A percentile compares a stretch with the other conserved stretches of the same genome.
phyloP scores from a whole-genome alignment of 2,797 vertebrate species.

The Sebastiscus albofasciatus region DNA sequence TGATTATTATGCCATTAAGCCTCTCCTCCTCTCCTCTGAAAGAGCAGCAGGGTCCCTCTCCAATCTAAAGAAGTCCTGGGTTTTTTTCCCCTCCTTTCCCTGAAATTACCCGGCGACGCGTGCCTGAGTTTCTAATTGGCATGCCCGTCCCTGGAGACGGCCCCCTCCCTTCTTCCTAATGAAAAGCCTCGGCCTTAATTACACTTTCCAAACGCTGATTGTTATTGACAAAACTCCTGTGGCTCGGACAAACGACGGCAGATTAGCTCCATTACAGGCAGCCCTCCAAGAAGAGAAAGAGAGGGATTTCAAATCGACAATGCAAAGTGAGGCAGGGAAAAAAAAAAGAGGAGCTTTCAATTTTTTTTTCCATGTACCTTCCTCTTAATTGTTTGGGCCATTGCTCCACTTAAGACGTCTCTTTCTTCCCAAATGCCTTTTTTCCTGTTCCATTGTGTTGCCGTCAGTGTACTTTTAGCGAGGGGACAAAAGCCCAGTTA shows the following conservation, averaged over 20 bases:
- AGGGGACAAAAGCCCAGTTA: constrained; percentile 78
- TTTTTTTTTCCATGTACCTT: constrained; percentile 77
- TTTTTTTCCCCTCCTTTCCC: constrained; percentile 84
- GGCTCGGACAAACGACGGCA: constrained; percentile 89
- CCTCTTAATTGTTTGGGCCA: constrained; percentile 82
- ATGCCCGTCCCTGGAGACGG: constrained; percentile 85
- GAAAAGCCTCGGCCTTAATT: constrained; percentile 92
- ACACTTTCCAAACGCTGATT: constrained; percentile 92
- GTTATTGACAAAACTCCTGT: constrained; percentile 93
- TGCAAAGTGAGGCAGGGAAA: constrained; percentile 70
- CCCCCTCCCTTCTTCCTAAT: constrained; percentile 88
- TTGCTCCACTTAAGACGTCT: constrained; percentile 81
- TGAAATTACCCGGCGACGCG: constrained; percentile 89
- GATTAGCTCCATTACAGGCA: constrained; percentile 91
- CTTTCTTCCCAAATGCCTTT: constrained; percentile 67
- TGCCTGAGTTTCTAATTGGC: constrained; percentile 91
- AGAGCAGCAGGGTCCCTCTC: constrained; percentile 87
- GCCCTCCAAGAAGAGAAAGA: constrained; percentile 86
- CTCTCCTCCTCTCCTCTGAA: constrained; percentile 81
- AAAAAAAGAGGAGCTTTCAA: constrained; percentile 65
- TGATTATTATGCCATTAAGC: constrained; percentile 91
- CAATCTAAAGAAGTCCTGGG: constrained; percentile 87
- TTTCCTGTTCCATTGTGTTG: constrained; percentile 75
- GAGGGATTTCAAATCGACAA: constrained; percentile 84
- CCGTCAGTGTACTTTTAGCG: constrained; percentile 70